Evolutionary conservation across 2,113 vertebrate species (phyloP), one percentile per base, ranked within the genome.

Genomic region (Elaphurus davidianus): DNA sequence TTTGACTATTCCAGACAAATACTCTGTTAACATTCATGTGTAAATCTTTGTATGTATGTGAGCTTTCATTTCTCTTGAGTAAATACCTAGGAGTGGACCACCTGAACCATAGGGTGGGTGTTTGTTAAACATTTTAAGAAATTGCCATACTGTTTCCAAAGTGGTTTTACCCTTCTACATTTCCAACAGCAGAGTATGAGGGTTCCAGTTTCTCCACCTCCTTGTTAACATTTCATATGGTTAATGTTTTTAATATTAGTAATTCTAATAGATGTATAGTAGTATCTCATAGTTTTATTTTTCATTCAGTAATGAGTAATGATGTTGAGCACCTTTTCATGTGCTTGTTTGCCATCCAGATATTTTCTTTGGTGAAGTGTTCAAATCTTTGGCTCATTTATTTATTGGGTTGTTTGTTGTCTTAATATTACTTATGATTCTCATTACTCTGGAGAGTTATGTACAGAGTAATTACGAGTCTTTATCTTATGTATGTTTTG

Each of bases 371-470:
- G 45, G 23, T 84, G 28, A 89, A 54, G 28, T 60, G 16, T 89
- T 89, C 11, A 83, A 89, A 93, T 84, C n/a, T 28, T 83, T 74
- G 71, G 43, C 27, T 88, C 50, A 28, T 25, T 52, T 95, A 33
- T 57, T 50, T 54, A 55, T 76, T 87, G 67, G 45, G 11, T 25
- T 60, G 36, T 52, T 83, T 92, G 50, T 82, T 81, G 87, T 87
- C 52, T 92, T 60, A n/a, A 82, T 92, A 87, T 92, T 92, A n/a
- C 54, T 83, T 88, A 43, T 88, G 60, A 96, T 43, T 71, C 59
- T 79, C 27, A 57, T 57, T 59, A 67, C 25, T 81, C 71, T 71
- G 74, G 36, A 81, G 47, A 87, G 57, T 54, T 71, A 36, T 82
- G 71, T 59, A 57, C 40, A 52, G 25, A 60, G 8, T 17, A 88